These are phyloP conservation scores for Phylloscopus collybita DNA, from an alignment of 2,797 vertebrate species.

Conservation along the genomic window DNA sequence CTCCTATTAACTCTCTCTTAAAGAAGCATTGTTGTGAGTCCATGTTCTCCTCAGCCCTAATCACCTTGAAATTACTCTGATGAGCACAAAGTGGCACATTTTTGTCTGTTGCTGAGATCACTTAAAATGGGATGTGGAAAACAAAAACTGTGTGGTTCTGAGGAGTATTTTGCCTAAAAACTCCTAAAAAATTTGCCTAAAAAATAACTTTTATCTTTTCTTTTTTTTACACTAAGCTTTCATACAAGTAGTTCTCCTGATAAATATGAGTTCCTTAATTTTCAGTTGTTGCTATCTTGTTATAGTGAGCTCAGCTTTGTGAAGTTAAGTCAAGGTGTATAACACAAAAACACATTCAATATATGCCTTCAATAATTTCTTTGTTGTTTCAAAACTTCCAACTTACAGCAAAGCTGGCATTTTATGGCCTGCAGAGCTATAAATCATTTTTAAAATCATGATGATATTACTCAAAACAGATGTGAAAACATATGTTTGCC, in stretches of 20 bases:
- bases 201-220: background rate
- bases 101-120: background rate
- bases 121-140: background rate
- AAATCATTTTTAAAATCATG: slow-evolving; percentile 81
- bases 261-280: background rate
- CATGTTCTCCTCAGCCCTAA: background rate
- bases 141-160: background rate
- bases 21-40: background rate
- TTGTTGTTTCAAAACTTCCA: slow-evolving; percentile 70
- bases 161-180: background rate
- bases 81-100: background rate
- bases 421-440: slow-evolving; percentile 77
- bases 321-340: background rate
- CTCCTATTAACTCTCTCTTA: background rate
- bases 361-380: slow-evolving; percentile 67
- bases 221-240: background rate
- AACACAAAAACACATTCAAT: background rate
- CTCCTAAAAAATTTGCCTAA: background rate
- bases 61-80: background rate
- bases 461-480: slow-evolving; percentile 81
- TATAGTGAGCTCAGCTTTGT: background rate
- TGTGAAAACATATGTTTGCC: slow-evolving; percentile 82
- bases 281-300: background rate
- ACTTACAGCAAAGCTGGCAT: slow-evolving; percentile 70
- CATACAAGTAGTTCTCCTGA: background rate